These are phyloP conservation scores for Drosophila carrolli DNA, from an alignment of 1,140 invertebrate species.

Conservation along the genomic window DNA sequence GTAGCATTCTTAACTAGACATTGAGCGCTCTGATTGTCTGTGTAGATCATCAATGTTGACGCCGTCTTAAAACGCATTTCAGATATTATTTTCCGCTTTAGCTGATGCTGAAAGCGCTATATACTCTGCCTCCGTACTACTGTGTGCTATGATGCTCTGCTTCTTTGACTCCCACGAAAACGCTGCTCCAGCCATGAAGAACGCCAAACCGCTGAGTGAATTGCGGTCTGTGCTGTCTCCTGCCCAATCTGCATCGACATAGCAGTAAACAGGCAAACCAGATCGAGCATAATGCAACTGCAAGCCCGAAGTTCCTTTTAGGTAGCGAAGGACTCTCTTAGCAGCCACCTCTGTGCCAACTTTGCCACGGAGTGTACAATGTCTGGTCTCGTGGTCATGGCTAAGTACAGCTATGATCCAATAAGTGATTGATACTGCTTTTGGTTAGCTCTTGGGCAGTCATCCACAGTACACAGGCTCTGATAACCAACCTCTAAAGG, in stretches of 20 bases:
- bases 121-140: neutral
- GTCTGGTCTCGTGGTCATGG: neutral
- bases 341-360: neutral
- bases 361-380: neutral
- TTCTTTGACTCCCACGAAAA: conserved; percentile 10
- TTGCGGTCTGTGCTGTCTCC: neutral
- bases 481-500: no score
- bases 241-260: conserved; percentile 4
- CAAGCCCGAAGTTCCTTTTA: neutral
- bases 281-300: neutral
- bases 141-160: conserved; percentile 1
- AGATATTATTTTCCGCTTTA: neutral
- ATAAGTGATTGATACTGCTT: neutral
- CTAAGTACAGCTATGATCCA: neutral
- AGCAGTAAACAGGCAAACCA: neutral
- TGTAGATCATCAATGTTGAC: conserved; percentile 6
- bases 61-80: neutral
- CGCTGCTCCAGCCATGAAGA: conserved; percentile 4
- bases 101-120: no score
- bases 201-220: conserved; percentile 1
- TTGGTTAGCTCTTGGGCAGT: neutral
- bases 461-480: no score
- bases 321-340: neutral
- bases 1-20: neutral
- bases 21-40: conserved; percentile 2